A percentile compares a stretch with the other conserved stretches of the same genome.
Conservation (phyloP, 2,797 vertebrate species). For the Coracias cyanogaster region DNA sequence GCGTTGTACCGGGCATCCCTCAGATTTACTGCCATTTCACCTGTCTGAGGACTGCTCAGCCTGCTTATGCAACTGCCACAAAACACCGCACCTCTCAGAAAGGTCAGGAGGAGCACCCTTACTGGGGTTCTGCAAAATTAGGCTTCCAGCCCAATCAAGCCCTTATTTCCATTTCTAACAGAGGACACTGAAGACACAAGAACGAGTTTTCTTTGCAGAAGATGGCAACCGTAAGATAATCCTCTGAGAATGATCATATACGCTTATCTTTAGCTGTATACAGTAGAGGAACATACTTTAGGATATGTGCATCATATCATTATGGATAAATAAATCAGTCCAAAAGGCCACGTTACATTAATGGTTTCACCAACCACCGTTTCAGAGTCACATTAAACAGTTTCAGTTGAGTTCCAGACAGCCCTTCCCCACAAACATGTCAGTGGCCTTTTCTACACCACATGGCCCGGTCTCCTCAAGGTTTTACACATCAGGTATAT, state of each 20-base stretch:
- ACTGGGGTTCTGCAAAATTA: not conserved
- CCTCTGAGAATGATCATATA: not conserved
- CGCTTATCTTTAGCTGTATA: not conserved
- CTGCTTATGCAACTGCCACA: not conserved
- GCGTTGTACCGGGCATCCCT: not conserved
- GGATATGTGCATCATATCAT: not conserved
- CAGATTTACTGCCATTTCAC: not conserved
- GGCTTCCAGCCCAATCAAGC: not conserved
- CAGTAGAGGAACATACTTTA: not conserved
- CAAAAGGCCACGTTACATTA: rapidly evolving
- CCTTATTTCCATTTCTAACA: not conserved
- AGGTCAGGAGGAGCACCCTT: not conserved
- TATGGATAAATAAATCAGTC: not conserved
- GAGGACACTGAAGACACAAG: not conserved
- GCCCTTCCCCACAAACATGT: not conserved
- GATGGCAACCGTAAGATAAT: not conserved
- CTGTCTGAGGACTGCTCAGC: rapidly evolving
- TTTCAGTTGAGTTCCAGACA: not conserved
- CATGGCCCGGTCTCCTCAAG: not conserved
- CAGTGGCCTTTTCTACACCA: rapidly evolving
- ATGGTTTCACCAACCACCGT: not conserved
- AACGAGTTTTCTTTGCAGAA: not conserved
- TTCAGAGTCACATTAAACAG: not conserved
- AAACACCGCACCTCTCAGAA: not conserved
- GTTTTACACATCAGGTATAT: not conserved